Percentiles rank a stretch among this genome's conserved stretches.
phyloP scores from a whole-genome alignment of 2,888 invertebrate genomes.

The Plusia festucae region DNA sequence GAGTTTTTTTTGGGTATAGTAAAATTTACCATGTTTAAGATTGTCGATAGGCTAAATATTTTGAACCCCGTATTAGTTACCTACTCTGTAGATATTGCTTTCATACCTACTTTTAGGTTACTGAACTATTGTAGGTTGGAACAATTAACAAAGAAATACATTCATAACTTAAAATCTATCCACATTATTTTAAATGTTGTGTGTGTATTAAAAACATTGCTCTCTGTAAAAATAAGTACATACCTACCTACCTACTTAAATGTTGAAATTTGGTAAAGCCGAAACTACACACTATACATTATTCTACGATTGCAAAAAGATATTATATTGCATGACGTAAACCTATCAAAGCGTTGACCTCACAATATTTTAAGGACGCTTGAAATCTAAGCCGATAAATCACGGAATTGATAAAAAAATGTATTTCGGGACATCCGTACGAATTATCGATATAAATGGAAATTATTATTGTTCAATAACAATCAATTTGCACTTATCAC shows the following conservation, averaged over 20 bases:
- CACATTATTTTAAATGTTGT: too few relatives aligned
- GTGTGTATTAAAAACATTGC: too few relatives aligned
- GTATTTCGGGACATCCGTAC: slow-evolving; percentile 45
- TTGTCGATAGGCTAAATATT: too few relatives aligned
- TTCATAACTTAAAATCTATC: too few relatives aligned
- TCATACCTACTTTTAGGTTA: too few relatives aligned
- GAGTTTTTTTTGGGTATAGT: too few relatives aligned
- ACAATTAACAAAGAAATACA: too few relatives aligned
- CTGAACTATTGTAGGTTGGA: too few relatives aligned
- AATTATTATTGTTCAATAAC: slow-evolving; percentile 33
- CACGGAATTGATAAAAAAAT: slow-evolving; percentile 40
- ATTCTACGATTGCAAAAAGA: background rate
- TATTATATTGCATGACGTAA: background rate
- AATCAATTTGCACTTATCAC: slow-evolving; percentile 24
- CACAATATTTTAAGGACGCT: slow-evolving; percentile 6
- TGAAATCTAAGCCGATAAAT: slow-evolving; percentile 8
- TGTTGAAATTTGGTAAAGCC: background rate
- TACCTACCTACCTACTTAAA: too few relatives aligned
- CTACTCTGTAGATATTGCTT: too few relatives aligned
- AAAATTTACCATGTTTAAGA: too few relatives aligned
- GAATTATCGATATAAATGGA: slow-evolving; percentile 33
- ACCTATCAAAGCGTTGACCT: slow-evolving; percentile 25
- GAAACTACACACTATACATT: background rate
- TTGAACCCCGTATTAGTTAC: too few relatives aligned
- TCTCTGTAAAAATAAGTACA: background rate